phyloP scores from a whole-genome alignment of 2,113 vertebrate species.

The Xenus cinereus region DNA sequence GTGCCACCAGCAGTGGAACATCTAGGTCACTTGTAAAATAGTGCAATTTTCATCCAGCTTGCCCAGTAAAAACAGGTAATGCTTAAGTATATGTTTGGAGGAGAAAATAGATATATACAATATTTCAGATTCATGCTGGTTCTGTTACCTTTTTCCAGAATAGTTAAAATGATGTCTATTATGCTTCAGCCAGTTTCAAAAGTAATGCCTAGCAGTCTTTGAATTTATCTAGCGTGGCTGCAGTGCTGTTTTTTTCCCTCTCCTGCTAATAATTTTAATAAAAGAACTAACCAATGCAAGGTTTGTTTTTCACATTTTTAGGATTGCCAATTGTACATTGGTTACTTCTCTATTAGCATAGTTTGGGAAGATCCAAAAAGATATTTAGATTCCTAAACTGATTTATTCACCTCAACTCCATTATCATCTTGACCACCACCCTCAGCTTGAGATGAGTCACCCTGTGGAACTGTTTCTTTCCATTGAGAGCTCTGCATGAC shows the following conservation, averaged over 20 bases:
- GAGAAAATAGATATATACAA: not conserved
- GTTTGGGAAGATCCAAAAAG: not conserved
- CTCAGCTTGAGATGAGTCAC: not conserved
- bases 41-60: not conserved
- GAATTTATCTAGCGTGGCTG: not conserved
- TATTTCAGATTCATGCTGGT: not conserved
- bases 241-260: not conserved
- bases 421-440: not conserved
- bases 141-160: not conserved
- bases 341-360: not conserved
- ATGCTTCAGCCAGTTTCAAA: not conserved
- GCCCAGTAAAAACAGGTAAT: not conserved
- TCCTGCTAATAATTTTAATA: not conserved
- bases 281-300: fast-evolving
- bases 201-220: not conserved
- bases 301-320: not conserved
- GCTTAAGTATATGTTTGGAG: not conserved
- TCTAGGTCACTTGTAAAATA: not conserved
- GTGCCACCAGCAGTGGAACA: not conserved
- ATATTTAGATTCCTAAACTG: not conserved
- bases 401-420: not conserved
- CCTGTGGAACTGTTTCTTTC: not conserved
- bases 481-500: not conserved
- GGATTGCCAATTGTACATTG: not conserved
- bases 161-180: not conserved